Evolutionary conservation across 2,888 invertebrate species (phyloP).

Genomic region (Xanthia togata): DNA sequence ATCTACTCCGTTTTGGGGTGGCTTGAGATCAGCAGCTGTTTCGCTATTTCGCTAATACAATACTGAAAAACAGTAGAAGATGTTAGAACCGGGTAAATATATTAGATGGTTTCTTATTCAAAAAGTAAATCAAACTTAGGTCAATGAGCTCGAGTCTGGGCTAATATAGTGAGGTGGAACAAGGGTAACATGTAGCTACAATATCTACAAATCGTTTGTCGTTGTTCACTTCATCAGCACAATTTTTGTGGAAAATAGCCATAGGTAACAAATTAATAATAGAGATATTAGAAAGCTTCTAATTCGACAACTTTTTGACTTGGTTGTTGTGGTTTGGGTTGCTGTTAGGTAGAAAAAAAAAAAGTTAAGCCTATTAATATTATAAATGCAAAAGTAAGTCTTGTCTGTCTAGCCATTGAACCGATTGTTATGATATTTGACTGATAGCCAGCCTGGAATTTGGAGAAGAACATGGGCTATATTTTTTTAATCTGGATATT

Average conservation of each 20-base stretch:
- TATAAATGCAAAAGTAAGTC: background rate
- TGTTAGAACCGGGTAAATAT: background rate
- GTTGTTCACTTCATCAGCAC: too few relatives aligned
- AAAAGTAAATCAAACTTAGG: background rate
- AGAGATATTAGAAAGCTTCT: too few relatives aligned
- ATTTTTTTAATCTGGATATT: too few relatives aligned
- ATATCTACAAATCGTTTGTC: too few relatives aligned
- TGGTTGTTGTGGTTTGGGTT: background rate
- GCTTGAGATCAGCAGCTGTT: background rate
- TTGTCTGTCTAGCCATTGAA: background rate
- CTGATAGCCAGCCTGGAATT: background rate
- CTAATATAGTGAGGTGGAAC: background rate
- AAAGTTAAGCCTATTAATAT: background rate
- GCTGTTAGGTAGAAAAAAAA: background rate
- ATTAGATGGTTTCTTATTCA: background rate
- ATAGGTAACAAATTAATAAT: background rate
- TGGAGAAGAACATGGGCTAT: background rate
- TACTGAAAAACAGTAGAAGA: background rate
- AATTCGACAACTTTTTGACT: background rate
- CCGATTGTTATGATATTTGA: background rate
- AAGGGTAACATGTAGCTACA: too few relatives aligned
- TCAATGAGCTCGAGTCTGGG: background rate
- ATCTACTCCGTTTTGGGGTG: background rate
- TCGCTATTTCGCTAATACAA: background rate
- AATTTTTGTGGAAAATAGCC: background rate